Evolutionary conservation across 2,888 invertebrate genomes (phyloP).

Genomic region (Heliconius erato): DNA sequence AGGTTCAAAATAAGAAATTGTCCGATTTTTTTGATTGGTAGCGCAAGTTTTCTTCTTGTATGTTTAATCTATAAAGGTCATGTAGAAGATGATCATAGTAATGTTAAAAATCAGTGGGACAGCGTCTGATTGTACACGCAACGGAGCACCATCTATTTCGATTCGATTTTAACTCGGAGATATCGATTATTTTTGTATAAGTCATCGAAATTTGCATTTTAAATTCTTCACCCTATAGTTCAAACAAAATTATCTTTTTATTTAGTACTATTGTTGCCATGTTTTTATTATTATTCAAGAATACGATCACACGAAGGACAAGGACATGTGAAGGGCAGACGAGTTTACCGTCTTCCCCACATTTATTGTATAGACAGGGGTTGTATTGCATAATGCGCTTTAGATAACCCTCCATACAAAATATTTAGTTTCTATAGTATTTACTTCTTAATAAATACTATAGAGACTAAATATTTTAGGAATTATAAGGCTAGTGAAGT

Average conservation of each 20-base stretch:
- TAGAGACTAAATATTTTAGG: background rate
- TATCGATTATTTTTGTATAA: background rate
- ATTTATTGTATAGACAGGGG: conserved; percentile 1
- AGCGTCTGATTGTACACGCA: background rate
- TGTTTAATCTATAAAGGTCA: background rate
- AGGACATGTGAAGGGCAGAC: conserved; percentile 30
- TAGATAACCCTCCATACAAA: too few species aligned
- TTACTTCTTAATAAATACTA: too few species aligned
- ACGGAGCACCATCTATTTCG: background rate
- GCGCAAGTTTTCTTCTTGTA: background rate
- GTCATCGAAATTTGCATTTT: background rate
- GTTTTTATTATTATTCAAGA: conserved; percentile 8
- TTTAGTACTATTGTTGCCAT: background rate
- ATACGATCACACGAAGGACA: background rate
- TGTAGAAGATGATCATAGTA: background rate
- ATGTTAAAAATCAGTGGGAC: background rate
- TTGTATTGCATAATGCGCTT: conserved; percentile 10
- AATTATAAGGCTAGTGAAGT: too few species aligned
- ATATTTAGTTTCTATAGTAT: background rate
- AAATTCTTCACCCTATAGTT: background rate
- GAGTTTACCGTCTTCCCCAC: background rate
- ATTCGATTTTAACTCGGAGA: background rate
- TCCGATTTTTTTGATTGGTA: background rate
- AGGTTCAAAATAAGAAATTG: background rate
- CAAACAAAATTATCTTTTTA: background rate